Evolutionary conservation across 2,113 vertebrate genomes (phyloP), one percentile per base, ranked within the genome.

Genomic region (cattle (Bos taurus)): DNA sequence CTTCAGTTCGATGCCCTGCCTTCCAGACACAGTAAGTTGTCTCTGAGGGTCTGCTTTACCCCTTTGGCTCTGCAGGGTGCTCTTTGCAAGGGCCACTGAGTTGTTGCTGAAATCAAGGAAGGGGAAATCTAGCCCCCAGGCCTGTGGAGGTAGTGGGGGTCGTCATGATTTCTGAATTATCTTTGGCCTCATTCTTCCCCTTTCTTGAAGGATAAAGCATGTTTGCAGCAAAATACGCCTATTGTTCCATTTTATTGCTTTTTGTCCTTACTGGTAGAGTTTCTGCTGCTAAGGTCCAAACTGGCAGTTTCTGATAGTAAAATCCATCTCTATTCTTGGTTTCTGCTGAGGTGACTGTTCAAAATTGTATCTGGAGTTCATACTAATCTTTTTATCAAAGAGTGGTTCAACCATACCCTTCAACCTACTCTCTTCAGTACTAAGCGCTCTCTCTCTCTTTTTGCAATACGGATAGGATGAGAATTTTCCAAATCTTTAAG

Each of bases 21-120:
- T 13, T 30, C 48, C 26, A 91, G 59, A 3, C 7, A 33, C 14
- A 82, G 15, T 10, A 8, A 33, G 12, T 12, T 60, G 10, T 10
- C 43, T 28, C 43, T 81, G 23, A 33, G 33, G 23, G 46, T 25
- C 26, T 8, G 2, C 23, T 17, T 50, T 15, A 13, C 26, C 9
- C 5, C 23, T 3, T 11, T 23, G 4, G 7, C 6, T 93, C 28
- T 21, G 7, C 8, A 6, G 4, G 26, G 3, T 21, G 0, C 1
- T 67, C 1, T 8, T 11, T 52, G 33, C 4, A 52, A 33, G 4
- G 4, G 21, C 48, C 14, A 23, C 6, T 6, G 57, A 16, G 2
- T 17, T 43, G 3, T 43, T 5, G 1, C 50, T 5, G 2, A 95
- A 40, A 74, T 74, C 0, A 4, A 59, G 13, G 26, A 64, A 46